Percentiles rank a stretch among this genome's conserved stretches.
Conservation (phyloP, 2,113 vertebrate genomes). For the Caretta caretta region DNA sequence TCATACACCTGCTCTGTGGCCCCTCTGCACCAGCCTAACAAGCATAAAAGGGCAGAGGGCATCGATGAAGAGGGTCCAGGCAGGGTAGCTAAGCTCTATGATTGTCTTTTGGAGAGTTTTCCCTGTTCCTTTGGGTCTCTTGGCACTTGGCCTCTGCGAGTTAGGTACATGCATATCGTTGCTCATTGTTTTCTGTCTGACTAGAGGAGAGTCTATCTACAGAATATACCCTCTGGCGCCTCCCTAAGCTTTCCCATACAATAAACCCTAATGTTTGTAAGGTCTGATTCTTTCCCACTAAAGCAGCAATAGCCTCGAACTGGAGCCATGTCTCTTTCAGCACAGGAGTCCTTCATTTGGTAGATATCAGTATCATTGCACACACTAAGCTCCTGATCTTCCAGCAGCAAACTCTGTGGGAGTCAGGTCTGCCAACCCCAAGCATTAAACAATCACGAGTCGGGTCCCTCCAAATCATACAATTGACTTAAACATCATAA, state of each 20-base stretch:
- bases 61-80: not conserved
- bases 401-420: not conserved
- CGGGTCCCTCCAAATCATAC: not conserved
- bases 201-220: constrained; percentile 29
- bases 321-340: constrained; percentile 44
- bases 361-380: not conserved
- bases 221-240: not conserved
- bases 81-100: not conserved
- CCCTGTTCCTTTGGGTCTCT: constrained; percentile 47
- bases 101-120: not conserved
- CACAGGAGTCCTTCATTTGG: constrained; percentile 43
- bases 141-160: not conserved
- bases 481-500: not conserved
- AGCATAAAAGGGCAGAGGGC: accelerated
- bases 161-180: not conserved
- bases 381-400: not conserved
- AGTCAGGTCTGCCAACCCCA: not conserved
- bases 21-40: not conserved
- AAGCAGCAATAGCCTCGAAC: constrained; percentile 43
- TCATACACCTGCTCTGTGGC: not conserved
- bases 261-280: not conserved
- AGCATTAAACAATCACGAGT: not conserved
- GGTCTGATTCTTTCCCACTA: constrained; percentile 8
- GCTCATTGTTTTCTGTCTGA: not conserved
- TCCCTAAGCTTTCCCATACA: not conserved